Evolutionary conservation across 2,797 vertebrate species (phyloP).

Genomic region (Syncerus caffer): DNA sequence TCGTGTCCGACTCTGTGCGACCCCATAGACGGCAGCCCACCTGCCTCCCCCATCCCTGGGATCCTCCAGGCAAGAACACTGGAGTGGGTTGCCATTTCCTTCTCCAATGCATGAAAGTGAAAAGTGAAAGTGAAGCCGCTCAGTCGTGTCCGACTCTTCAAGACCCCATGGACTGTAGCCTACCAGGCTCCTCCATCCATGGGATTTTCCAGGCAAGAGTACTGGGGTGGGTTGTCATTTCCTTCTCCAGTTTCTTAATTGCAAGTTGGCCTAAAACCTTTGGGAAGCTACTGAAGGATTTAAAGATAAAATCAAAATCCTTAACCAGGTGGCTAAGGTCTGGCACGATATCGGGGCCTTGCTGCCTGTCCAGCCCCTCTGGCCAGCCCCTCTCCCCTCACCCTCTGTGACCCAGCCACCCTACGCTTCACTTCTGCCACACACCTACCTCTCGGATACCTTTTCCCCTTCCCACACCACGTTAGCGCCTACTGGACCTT

Average conservation of each 20-base stretch:
- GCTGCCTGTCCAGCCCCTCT: background rate
- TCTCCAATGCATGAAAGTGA: too few relatives aligned
- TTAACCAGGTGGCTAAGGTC: background rate
- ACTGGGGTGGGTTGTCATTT: too few relatives aligned
- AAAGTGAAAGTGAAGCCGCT: too few relatives aligned
- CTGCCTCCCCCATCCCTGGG: fast-evolving
- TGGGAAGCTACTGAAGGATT: background rate
- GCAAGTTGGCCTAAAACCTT: background rate
- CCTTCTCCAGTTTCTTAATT: background rate
- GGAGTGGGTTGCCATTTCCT: too few relatives aligned
- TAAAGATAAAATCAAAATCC: background rate
- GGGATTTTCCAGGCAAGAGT: too few relatives aligned
- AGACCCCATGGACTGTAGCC: too few relatives aligned
- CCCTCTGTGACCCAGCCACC: background rate
- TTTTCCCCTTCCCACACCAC: fast-evolving
- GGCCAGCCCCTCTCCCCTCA: background rate
- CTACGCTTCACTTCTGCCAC: background rate
- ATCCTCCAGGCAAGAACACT: too few relatives aligned
- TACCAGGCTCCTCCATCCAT: too few relatives aligned
- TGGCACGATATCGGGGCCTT: background rate
- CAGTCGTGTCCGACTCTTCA: too few relatives aligned
- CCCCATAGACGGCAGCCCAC: too few relatives aligned
- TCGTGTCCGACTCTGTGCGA: too few relatives aligned
- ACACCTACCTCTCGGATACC: background rate
- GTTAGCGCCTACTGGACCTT: background rate